Conservation (phyloP, 2,113 vertebrate genomes). For the Lucifuga dentata region DNA sequence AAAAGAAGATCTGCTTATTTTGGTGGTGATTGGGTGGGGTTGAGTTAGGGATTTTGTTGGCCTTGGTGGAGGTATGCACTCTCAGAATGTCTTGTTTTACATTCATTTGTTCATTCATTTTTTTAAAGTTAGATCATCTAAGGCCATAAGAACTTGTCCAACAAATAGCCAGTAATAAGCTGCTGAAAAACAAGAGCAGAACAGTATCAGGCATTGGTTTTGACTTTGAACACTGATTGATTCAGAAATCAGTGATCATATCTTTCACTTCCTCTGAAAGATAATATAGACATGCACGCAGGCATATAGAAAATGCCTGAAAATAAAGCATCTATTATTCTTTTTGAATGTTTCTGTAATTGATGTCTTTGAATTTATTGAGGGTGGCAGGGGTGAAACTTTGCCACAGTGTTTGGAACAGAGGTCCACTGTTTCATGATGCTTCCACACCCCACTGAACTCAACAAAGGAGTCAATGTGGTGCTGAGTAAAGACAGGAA, state of each 20-base stretch:
- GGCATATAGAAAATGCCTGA: constrained; percentile 23
- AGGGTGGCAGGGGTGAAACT: constrained; percentile 53
- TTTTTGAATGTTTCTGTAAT: constrained; percentile 50
- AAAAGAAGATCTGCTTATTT: too few relatives aligned
- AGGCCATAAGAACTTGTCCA: too few relatives aligned
- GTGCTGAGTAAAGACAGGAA: constrained; percentile 17
- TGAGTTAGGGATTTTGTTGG: too few relatives aligned
- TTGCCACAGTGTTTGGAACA: constrained; percentile 62
- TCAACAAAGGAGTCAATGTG: constrained; percentile 64
- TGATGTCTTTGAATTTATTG: constrained; percentile 46
- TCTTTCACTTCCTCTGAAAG: constrained; percentile 31
- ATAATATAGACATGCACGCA: constrained; percentile 3
- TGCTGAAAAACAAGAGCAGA: too few relatives aligned
- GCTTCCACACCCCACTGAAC: constrained; percentile 49
- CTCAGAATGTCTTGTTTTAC: too few relatives aligned
- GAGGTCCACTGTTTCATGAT: constrained; percentile 69
- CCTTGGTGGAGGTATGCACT: too few relatives aligned
- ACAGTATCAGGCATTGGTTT: not conserved
- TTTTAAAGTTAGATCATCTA: too few relatives aligned
- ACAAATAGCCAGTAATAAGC: too few relatives aligned
- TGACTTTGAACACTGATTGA: constrained; percentile 23
- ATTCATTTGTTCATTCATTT: not conserved
- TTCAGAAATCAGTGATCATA: not conserved
- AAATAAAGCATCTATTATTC: constrained; percentile 75
- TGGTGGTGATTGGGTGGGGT: too few relatives aligned